Conservation (phyloP, 1,140 invertebrate species). For the Polyergus mexicanus region DNA sequence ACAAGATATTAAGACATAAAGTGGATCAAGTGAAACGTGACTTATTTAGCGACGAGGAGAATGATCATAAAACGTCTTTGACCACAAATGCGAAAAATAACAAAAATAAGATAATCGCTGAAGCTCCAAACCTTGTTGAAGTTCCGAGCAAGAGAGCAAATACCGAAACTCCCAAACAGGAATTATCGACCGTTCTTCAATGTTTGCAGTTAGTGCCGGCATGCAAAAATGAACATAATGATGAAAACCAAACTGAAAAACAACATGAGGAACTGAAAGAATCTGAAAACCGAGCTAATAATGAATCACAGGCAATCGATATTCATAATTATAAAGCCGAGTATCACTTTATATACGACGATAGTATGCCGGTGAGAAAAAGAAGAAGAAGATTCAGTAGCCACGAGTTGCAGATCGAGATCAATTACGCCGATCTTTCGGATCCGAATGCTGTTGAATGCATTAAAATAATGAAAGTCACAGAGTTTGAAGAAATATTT, state of each 20-base stretch:
- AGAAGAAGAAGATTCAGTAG: slow-evolving; percentile 75
- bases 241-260: slow-evolving; percentile 1
- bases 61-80: slow-evolving; percentile 74
- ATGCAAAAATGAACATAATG: slow-evolving; percentile 74
- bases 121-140: slow-evolving; percentile 6
- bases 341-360: slow-evolving; percentile 79
- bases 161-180: slow-evolving; percentile 60
- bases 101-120: slow-evolving; percentile 40
- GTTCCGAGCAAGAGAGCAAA: background rate
- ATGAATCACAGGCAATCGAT: background rate
- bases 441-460: slow-evolving; percentile 69
- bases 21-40: slow-evolving; percentile 83
- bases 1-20: slow-evolving; percentile 73
- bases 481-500: slow-evolving; percentile 79
- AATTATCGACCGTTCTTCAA: slow-evolving; percentile 80
- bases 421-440: slow-evolving; percentile 65
- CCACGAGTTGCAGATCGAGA: slow-evolving; percentile 74
- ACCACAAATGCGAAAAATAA: background rate
- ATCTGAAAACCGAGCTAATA: background rate
- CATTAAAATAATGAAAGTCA: slow-evolving; percentile 69
- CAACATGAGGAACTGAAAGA: slow-evolving; percentile 15
- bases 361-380: slow-evolving; percentile 74
- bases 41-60: slow-evolving; percentile 84
- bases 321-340: slow-evolving; percentile 48
- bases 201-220: slow-evolving; percentile 82